phyloP scores from a whole-genome alignment of 2,113 vertebrate species.

The Hipposideros armiger region DNA sequence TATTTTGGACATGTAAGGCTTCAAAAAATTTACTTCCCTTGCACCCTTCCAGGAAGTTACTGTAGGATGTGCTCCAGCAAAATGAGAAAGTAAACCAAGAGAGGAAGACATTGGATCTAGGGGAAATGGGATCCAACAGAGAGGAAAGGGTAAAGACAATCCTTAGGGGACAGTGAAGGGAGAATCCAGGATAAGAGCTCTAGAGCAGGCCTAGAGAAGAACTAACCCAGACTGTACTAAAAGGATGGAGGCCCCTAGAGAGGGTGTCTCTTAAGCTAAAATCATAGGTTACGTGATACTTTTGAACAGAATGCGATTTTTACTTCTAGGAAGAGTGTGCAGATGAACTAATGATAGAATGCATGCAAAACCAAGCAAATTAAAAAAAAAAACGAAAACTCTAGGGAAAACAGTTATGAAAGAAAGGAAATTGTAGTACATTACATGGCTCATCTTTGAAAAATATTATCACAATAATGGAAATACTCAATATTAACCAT shows the following conservation, averaged over 20 bases:
- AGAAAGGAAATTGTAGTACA: neutral
- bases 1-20: neutral
- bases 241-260: neutral
- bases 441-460: neutral
- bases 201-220: neutral
- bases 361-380: neutral
- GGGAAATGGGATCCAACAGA: neutral
- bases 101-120: neutral
- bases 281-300: neutral
- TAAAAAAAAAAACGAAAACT: neutral
- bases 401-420: neutral
- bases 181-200: neutral
- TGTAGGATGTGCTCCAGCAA: neutral
- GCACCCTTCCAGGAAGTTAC: neutral
- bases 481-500: neutral
- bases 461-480: constrained; percentile 1
- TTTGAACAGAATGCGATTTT: neutral
- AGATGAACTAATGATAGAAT: neutral
- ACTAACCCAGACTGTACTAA: no score
- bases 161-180: neutral
- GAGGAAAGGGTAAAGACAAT: neutral
- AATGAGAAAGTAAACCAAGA: neutral
- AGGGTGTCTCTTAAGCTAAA: neutral
- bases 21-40: neutral
- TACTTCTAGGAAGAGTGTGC: constrained; percentile 16